phyloP scores from a whole-genome alignment of 2,888 invertebrate species.

The Pyrrhia umbra region DNA sequence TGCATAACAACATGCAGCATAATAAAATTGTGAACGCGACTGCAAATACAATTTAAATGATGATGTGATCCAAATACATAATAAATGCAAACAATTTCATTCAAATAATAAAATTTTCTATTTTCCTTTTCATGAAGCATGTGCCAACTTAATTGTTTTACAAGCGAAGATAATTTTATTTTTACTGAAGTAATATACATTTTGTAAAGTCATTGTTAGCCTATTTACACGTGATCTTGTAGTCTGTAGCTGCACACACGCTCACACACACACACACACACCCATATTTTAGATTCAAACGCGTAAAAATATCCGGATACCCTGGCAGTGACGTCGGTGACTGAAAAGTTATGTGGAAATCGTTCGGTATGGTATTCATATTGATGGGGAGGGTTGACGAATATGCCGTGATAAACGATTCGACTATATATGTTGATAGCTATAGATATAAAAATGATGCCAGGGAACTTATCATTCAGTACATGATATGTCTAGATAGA shows the following conservation, averaged over 20 bases:
- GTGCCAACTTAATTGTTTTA: slow-evolving; percentile 10
- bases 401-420: not conserved
- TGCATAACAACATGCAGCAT: not conserved
- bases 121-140: not conserved
- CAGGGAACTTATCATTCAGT: not conserved
- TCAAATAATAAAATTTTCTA: slow-evolving; percentile 6
- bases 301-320: not conserved
- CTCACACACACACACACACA: no score
- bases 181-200: no score
- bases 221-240: not conserved
- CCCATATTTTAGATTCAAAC: no score
- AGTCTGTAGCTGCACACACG: no score
- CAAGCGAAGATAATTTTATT: slow-evolving; percentile 15
- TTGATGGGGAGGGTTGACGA: not conserved
- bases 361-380: not conserved
- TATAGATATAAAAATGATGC: not conserved
- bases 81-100: slow-evolving; percentile 15
- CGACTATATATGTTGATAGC: not conserved
- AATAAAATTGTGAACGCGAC: not conserved
- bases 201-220: no score
- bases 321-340: not conserved
- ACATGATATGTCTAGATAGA: no score
- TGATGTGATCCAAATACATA: slow-evolving; percentile 26
- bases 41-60: slow-evolving; percentile 28
- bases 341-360: not conserved